Conservation (phyloP, 2,888 invertebrate genomes). For the Amblyjoppa proteus region DNA sequence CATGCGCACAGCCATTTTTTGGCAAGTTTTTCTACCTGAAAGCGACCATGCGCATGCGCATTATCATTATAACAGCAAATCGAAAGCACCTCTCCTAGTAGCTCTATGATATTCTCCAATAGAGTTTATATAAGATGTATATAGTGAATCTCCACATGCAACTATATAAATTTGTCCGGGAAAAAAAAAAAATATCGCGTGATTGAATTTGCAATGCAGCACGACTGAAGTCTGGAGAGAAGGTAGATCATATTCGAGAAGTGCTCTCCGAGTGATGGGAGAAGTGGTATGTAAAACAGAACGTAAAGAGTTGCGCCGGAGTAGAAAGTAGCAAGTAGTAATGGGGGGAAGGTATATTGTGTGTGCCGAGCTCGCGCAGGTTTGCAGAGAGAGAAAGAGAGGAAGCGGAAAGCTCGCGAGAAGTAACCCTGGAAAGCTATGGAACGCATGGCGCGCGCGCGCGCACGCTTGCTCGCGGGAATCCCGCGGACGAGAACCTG, state of each 20-base stretch:
- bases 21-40: no score
- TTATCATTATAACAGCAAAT: no score
- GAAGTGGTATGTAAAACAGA: constrained; percentile 18
- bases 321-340: constrained; percentile 16
- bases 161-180: no score
- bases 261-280: constrained; percentile 7
- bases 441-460: constrained; percentile 70
- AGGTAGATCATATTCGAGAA: constrained; percentile 20
- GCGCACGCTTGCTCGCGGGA: constrained; percentile 2
- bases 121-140: no score
- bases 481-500: constrained; percentile 22
- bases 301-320: constrained; percentile 30
- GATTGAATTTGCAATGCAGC: background rate
- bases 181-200: no score
- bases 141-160: no score
- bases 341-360: constrained; percentile 29
- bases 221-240: background rate
- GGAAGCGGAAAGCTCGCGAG: constrained; percentile 30
- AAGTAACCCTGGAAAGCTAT: constrained; percentile 26
- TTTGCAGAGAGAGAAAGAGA: constrained; percentile 21
- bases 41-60: no score
- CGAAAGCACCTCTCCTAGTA: no score
- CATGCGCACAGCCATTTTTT: no score
- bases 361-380: background rate
- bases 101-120: no score